Conservation (phyloP, 2,888 invertebrate species). For the Shargacucullia verbasci region DNA sequence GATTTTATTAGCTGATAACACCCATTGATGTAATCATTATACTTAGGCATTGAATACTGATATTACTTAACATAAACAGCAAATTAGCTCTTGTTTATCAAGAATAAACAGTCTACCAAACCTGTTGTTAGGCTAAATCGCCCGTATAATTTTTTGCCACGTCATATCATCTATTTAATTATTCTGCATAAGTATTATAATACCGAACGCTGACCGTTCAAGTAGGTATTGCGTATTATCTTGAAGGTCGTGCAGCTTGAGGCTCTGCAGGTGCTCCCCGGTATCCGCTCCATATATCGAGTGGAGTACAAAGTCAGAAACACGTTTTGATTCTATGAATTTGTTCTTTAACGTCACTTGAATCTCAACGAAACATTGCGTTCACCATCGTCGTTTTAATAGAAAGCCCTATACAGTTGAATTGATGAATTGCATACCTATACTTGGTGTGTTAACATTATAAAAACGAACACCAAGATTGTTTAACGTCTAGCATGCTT, state of each 20-base stretch:
- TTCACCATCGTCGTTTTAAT: slow-evolving; percentile 11
- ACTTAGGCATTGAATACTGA: slow-evolving; percentile 8
- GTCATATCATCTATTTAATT: slow-evolving; percentile 58
- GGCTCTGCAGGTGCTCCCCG: slow-evolving; percentile 75
- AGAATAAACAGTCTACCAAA: slow-evolving; percentile 41
- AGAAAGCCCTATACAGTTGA: slow-evolving; percentile 7
- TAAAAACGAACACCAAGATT: background rate
- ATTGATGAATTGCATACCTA: too few species aligned
- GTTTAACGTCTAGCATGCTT: too few species aligned
- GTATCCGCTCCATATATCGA: slow-evolving; percentile 62
- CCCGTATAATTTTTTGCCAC: slow-evolving; percentile 43
- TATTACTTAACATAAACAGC: slow-evolving; percentile 35
- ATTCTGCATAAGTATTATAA: slow-evolving; percentile 58
- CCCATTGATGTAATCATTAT: slow-evolving; percentile 27
- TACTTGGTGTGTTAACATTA: background rate
- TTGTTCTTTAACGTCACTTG: slow-evolving; percentile 16
- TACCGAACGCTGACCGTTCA: slow-evolving; percentile 70
- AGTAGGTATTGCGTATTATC: slow-evolving; percentile 73
- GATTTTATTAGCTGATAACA: slow-evolving; percentile 34
- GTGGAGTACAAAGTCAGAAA: slow-evolving; percentile 57
- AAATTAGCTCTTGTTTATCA: slow-evolving; percentile 33
- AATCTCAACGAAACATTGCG: slow-evolving; percentile 16
- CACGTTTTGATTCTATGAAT: slow-evolving; percentile 40
- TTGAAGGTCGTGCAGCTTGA: slow-evolving; percentile 77
- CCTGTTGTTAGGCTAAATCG: slow-evolving; percentile 45